Base-by-base conservation (phyloP, 2,113 vertebrate species). In the Otis tarda region DNA sequence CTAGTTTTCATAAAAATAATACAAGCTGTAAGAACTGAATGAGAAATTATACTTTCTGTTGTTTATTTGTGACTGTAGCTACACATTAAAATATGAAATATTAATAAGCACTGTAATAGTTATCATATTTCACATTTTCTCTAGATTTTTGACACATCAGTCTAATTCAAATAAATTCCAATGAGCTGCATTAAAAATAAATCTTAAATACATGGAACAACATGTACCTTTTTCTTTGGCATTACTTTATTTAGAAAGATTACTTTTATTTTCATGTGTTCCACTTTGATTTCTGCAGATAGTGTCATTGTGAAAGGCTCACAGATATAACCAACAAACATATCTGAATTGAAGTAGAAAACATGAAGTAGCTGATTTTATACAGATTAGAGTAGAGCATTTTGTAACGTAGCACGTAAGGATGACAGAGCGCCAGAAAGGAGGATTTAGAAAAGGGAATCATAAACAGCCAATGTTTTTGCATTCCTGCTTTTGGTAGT, bases 131-230 rank as follows among this genome's bases (percentile, higher is more conserved):
- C 57, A 53, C 30, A 18, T 79, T 89, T 90, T 87, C 43, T 47
- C 53, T 61, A 91, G 37, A 73, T 76, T 94, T 95, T 89, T 89
- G 39, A 52, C 74, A 80, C 59, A 76, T 91, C 75, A 73, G 12
- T 90, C 74, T 79, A 91, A 77, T 83, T 89, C 78, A 95, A 83
- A 87, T 64, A 95, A 93, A 95, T 89, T 35, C 7, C 78, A 83
- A 33, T 50, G 22, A 89, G 8, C 20, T 82, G 28, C 28, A 83
- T 87, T 73, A 67, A 89, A 83, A 91, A 82, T 47, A 87, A 78
- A 82, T 71, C 75, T 87, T 87, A 50, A 56, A 57, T 41, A 82
- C 87, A 56, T 31, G 13, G 11, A 93, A 77, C 18, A 87, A 33
- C 47, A 71, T 39, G 41, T 65, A 57, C 27, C 28, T 67, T 86